phyloP scores from a whole-genome alignment of 2,797 vertebrate genomes.

The Podargus strigoides region DNA sequence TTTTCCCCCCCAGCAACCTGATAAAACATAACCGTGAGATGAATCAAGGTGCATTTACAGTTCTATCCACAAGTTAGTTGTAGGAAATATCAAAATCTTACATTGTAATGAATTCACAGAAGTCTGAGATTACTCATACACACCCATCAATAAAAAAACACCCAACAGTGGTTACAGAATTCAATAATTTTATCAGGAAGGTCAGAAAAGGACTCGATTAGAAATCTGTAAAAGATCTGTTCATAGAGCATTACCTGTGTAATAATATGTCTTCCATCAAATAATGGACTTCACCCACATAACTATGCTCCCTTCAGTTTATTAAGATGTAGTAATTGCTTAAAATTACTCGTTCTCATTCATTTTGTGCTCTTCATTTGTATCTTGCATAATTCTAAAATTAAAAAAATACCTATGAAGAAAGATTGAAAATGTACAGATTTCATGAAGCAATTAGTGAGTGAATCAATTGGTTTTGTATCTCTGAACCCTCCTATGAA shows the following conservation, averaged over 20 bases:
- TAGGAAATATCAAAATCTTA: background rate
- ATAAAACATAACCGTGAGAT: background rate
- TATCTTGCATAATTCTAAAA: background rate
- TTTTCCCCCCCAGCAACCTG: background rate
- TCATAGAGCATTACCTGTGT: background rate
- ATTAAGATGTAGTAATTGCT: background rate
- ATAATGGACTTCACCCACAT: background rate
- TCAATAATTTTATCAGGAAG: background rate
- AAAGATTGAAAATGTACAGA: background rate
- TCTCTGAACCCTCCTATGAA: background rate
- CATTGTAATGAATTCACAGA: background rate
- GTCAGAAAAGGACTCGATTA: background rate
- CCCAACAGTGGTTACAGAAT: background rate
- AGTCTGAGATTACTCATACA: background rate
- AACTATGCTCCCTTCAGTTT: background rate
- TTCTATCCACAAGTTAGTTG: background rate
- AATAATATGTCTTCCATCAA: background rate
- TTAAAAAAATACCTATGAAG: background rate
- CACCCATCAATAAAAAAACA: background rate
- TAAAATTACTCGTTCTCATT: background rate
- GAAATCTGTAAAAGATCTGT: background rate
- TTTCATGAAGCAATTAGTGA: background rate
- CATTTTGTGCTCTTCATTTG: background rate
- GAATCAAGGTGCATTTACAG: background rate
- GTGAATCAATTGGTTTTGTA: background rate